phyloP scores from a whole-genome alignment of 2,888 invertebrate genomes.

The Globia sparganii region DNA sequence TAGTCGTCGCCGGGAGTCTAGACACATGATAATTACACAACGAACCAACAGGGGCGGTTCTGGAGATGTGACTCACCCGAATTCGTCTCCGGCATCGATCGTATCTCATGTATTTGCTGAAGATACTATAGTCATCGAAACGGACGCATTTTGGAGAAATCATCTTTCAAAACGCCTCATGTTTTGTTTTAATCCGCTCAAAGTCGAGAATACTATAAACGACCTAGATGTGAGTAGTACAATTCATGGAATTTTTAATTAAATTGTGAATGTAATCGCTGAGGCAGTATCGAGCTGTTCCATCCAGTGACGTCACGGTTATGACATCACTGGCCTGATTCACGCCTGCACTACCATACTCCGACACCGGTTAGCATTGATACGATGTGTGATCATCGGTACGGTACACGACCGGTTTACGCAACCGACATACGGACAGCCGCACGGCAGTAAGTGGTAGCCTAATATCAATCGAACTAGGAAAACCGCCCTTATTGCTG shows the following conservation, averaged over 20 bases:
- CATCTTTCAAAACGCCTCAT: conserved; percentile 60
- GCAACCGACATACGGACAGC: conserved; percentile 69
- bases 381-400: conserved; percentile 65
- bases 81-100: conserved; percentile 85
- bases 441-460: conserved; percentile 71
- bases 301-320: conserved; percentile 70
- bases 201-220: background rate
- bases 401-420: conserved; percentile 70
- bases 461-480: background rate
- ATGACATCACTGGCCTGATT: conserved; percentile 77
- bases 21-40: conserved; percentile 87
- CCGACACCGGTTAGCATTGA: conserved; percentile 62
- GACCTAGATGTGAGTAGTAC: conserved; percentile 25
- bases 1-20: conserved; percentile 87
- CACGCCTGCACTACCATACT: conserved; percentile 62
- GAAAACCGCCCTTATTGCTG: conserved; percentile 15
- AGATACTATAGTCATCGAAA: conserved; percentile 80
- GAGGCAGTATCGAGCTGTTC: conserved; percentile 55
- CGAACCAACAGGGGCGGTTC: conserved; percentile 86
- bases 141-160: conserved; percentile 74
- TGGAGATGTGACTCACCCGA: conserved; percentile 86
- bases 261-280: conserved; percentile 56
- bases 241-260: conserved; percentile 45
- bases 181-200: conserved; percentile 2
- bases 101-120: conserved; percentile 79